Base-by-base conservation (phyloP, 2,888 invertebrate species). In the Hyalella azteca region DNA sequence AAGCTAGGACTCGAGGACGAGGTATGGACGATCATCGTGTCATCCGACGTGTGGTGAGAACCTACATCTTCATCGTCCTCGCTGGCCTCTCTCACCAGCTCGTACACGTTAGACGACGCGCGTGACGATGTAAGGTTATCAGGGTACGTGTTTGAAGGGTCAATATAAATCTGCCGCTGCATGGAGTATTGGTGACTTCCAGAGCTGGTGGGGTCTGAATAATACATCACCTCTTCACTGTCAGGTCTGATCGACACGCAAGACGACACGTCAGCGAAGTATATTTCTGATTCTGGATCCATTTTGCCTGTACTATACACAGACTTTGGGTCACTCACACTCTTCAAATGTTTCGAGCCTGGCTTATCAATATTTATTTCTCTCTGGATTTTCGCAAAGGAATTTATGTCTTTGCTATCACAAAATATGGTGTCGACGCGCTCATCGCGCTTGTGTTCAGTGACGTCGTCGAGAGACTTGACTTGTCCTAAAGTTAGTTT, bases 1-100 rank as follows among this genome's bases (percentile, higher is more conserved):
- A 83, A 78, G 50, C 81, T 81, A 39, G 81, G 83, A 50, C 81
- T 81, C 19, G 84, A 84, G 2, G 84, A 84, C 32, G 84, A 84
- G 0, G 84, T 84, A 76, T 84, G 84, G 36, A 84, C 84, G 19
- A 84, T 84, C 84, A 84, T 84, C n/a, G 84, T 84, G 45, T 84
- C 84, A 59, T 84, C 84, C 39, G 84, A 84, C 32, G 84, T 80
- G 75, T 84, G 84, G 41, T 84, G 84, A 41, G 84, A 84, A 26
- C 48, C 79, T 22, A 39, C 32, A 3, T 80, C 82, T 39, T 84
- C 84, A 45, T 82, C 81, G 39, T 84, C 84, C 45, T 83, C 81
- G 26, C 82, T 81, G 15, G 76, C 79, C 45, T 79, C 79, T 50
- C 82, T 79, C 26, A 84, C 84, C 66, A 81, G 81, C 75, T 84